Percentiles rank a stretch among this genome's conserved stretches.
phyloP scores from a whole-genome alignment of 2,797 vertebrate species.

The Chaetodon trifasciatus region DNA sequence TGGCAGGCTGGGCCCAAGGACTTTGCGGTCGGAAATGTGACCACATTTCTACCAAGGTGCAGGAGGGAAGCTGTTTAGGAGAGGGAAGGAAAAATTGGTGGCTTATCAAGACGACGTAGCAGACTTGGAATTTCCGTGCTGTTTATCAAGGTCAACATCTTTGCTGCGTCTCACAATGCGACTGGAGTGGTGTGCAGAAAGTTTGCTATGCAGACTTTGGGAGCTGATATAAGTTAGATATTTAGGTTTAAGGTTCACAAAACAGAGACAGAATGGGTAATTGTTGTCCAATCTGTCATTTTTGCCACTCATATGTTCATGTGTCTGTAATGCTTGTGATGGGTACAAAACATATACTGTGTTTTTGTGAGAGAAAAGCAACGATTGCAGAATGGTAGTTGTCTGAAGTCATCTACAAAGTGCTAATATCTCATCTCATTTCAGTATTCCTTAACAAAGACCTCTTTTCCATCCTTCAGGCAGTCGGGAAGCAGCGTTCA shows the following conservation, averaged over 20 bases:
- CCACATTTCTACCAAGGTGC: slow-evolving; percentile 75
- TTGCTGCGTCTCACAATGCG: not conserved
- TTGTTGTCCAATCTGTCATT: not conserved
- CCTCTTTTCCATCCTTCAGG: slow-evolving; percentile 82
- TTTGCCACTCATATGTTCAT: not conserved
- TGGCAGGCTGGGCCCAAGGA: slow-evolving; percentile 69
- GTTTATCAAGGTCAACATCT: slow-evolving; percentile 22
- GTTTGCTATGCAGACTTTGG: not conserved
- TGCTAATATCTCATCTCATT: not conserved
- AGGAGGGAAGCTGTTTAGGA: slow-evolving; percentile 47
- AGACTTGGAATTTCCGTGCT: slow-evolving; percentile 15
- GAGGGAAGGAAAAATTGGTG: slow-evolving; percentile 27
- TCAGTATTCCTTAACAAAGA: slow-evolving; percentile 15
- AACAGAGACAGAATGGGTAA: not conserved
- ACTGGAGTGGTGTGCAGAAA: slow-evolving; percentile 1
- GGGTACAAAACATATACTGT: not conserved
- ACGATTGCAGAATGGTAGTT: not conserved
- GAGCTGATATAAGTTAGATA: not conserved
- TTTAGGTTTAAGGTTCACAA: not conserved
- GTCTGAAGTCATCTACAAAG: not conserved
- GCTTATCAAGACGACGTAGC: slow-evolving; percentile 48
- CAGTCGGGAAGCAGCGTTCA: slow-evolving; percentile 98
- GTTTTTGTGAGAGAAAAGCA: not conserved
- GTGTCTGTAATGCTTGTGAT: not conserved
- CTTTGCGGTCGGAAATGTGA: slow-evolving; percentile 71